Evolutionary conservation across 2,113 vertebrate genomes (phyloP), one percentile per base, ranked within the genome.

Genomic region (Epinephelus cyanopodus): DNA sequence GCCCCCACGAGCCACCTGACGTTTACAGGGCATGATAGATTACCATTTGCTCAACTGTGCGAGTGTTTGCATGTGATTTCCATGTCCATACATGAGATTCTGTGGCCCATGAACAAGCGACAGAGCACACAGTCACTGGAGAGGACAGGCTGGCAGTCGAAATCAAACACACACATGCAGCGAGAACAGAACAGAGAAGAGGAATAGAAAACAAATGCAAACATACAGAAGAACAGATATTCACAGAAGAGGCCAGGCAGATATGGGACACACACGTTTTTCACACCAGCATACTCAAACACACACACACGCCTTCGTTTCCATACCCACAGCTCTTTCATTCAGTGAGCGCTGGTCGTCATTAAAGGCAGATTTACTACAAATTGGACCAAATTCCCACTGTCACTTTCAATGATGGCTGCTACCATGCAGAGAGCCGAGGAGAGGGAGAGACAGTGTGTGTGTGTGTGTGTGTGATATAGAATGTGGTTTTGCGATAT

Each of bases 341-440:
- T 97, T 97, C 97, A 93, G 95, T 65, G 12, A 82, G 85, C 63
- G 57, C 87, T 76, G 83, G 92, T 93, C 95, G 95, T 97, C 97
- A 98, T 98, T 98, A 98, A 97, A 97, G 96, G 94, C 95, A 97
- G 96, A 97, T 98, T 97, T 97, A 96, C 95, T 94, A 96, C 96
- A 98, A 98, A 98, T 97, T 97, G 97, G 96, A 96, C 95, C 95
- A 97, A 97, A 98, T 98, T 97, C 96, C 95, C 95, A 95, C 96
- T 97, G 97, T 98, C 97, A 98, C 96, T 96, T 98, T 96, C 97
- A 97, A 97, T 98, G 96, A 97, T 94, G 95, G 95, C 95, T 94
- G 95, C 95, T 95, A 93, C 79, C 87, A 95, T 93, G 94, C 94
- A 88, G 91, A 82, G 95, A 94, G 92, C 52, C 63, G n/a, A 56